phyloP scores from a whole-genome alignment of 2,888 invertebrate genomes.

The Tinea pellionella region DNA sequence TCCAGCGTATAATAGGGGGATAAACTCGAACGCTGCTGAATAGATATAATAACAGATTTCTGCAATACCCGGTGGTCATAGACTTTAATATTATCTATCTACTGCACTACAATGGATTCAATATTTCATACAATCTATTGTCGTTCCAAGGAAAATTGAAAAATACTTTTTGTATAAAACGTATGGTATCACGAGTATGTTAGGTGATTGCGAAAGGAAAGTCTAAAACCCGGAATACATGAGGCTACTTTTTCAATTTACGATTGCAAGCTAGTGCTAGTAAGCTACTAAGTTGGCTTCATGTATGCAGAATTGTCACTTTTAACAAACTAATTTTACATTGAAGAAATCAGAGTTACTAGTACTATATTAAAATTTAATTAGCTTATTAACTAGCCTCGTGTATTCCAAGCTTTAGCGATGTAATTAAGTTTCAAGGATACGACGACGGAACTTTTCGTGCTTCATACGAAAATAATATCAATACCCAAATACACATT shows the following conservation, averaged over 20 bases:
- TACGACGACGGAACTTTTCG: not conserved
- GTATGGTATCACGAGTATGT: not conserved
- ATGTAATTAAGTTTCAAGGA: not conserved
- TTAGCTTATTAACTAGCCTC: no score
- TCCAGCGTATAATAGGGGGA: not conserved
- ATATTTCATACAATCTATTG: not conserved
- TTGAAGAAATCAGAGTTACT: no score
- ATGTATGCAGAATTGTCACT: no score
- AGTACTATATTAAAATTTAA: no score
- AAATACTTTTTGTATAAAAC: not conserved
- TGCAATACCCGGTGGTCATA: not conserved
- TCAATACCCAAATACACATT: slow-evolving; percentile 3
- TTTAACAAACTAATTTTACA: no score
- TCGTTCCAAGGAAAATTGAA: not conserved
- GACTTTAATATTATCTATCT: not conserved
- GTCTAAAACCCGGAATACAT: no score
- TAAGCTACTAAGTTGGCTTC: no score
- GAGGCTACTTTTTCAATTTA: no score
- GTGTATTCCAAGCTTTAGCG: no score
- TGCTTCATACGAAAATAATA: not conserved
- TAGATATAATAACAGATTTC: not conserved
- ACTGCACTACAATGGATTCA: not conserved
- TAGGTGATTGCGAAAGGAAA: no score
- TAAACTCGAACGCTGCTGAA: not conserved
- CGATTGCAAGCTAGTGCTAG: no score